Base-by-base conservation (phyloP, 2,797 vertebrate genomes). In the Menidia menidia region DNA sequence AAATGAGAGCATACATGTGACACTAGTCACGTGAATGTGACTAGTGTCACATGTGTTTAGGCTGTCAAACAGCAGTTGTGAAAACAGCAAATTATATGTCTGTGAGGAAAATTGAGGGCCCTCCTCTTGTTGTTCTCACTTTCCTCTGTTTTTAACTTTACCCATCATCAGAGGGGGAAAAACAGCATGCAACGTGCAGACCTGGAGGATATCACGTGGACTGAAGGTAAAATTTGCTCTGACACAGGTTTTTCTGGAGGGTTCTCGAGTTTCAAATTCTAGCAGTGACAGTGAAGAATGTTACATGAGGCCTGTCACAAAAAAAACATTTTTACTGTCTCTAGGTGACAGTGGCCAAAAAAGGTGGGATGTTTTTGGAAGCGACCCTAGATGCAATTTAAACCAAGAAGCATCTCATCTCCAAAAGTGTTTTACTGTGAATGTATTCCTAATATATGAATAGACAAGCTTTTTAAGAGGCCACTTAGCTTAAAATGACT, bases 11-110 rank as follows among this genome's bases (percentile, higher is more conserved):
- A 56, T 55, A 41, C 16, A 19, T 9, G 25, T 30, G 25, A 60
- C 39, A 52, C 39, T 32, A 44, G 30, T 15, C 19, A 25, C 25
- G 2, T 25, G 25, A 25, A 25, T 25, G 25, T 25, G 25, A 25
- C 25, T 25, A 25, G 25, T 25, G 25, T 25, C 25, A 25, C 25
- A 47, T 45, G 52, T 73, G 53, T 71, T 81, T 69, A 71, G 56
- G 71, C 44, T 54, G 54, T 54, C 3, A 53, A 65, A 64, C 52
- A 79, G 39, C 43, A 66, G 64, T 53, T 73, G 30, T 41, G 35
- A 60, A 45, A 42, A 13, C 3, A 63, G 18, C 60, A 15, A 56
- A 30, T 69, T 57, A 78, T 81, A 57, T 71, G 75, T 60, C 59
- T 47, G 31, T 0, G 1, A 43, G 54, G 54, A 70, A 73, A 79